phyloP scores from a whole-genome alignment of 2,888 invertebrate genomes.

The Azorinus chamasolen region DNA sequence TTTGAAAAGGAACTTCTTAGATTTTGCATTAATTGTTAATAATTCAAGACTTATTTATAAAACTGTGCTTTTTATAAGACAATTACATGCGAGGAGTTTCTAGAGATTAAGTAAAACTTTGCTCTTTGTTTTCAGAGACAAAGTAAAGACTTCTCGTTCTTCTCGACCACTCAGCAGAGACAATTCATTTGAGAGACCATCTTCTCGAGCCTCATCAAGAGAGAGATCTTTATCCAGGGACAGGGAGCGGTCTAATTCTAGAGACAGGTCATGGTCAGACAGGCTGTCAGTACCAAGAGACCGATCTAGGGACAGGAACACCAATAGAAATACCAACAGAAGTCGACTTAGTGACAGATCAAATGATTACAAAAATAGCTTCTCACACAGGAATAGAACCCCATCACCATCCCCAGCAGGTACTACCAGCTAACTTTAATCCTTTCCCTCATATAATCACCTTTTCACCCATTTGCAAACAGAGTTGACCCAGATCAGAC shows the following conservation, averaged over 20 bases:
- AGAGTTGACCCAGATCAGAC: no score
- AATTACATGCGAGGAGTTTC: no score
- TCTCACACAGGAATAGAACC: conserved; percentile 68
- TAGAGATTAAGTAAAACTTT: no score
- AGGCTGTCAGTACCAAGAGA: conserved; percentile 56
- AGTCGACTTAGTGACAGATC: conserved; percentile 71
- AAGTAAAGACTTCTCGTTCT: conserved; percentile 44
- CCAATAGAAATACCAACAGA: conserved; percentile 65
- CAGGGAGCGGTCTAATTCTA: conserved; percentile 69
- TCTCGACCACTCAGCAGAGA: conserved; percentile 72
- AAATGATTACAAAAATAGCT: conserved; percentile 62
- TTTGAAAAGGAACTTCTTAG: no score
- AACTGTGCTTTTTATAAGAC: no score
- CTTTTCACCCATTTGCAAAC: no score
- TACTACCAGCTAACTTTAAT: neutral
- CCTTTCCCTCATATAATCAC: no score
- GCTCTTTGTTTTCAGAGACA: conserved; percentile 55
- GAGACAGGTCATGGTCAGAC: conserved; percentile 74
- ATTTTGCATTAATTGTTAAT: no score
- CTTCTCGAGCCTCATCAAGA: conserved; percentile 61
- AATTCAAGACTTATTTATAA: no score
- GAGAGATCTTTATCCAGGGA: conserved; percentile 69
- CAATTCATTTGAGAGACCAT: conserved; percentile 70
- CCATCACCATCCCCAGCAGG: conserved; percentile 69
- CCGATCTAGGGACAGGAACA: conserved; percentile 41